Evolutionary conservation across 1,140 invertebrate species (phyloP).

Genomic region (Drosophila sturtevanti): DNA sequence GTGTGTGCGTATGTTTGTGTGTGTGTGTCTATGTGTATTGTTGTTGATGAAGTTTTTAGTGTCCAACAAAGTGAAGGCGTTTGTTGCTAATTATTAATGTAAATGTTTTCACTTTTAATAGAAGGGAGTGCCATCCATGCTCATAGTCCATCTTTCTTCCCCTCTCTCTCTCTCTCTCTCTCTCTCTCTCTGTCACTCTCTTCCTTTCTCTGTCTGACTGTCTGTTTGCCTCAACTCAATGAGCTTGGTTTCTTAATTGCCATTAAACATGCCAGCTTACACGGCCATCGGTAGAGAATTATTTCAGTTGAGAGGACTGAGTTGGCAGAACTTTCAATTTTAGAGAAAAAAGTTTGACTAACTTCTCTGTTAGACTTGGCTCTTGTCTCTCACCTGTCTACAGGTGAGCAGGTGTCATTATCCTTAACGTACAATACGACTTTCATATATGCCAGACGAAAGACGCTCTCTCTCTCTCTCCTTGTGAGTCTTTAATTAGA

Average conservation of each 20-base stretch:
- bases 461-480: background rate
- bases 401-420: constrained; percentile 63
- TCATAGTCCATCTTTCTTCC: background rate
- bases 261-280: constrained; percentile 66
- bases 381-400: too few species aligned
- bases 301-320: background rate
- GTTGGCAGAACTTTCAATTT: constrained; percentile 49
- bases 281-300: constrained; percentile 41
- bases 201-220: constrained; percentile 26
- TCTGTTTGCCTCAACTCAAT: background rate
- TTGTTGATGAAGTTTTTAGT: constrained; percentile 60
- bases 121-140: constrained; percentile 24
- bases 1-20: background rate
- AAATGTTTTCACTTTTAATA: constrained; percentile 79
- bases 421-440: constrained; percentile 37
- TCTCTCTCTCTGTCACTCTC: constrained; percentile 21
- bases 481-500: constrained; percentile 67
- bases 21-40: background rate
- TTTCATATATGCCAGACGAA: constrained; percentile 50
- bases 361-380: constrained; percentile 7
- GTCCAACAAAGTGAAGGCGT: constrained; percentile 37
- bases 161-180: constrained; percentile 22
- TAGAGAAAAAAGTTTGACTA: background rate
- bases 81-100: constrained; percentile 79
- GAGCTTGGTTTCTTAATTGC: constrained; percentile 47